phyloP scores from a whole-genome alignment of 2,797 vertebrate species.

The Eidolon dupreanum region DNA sequence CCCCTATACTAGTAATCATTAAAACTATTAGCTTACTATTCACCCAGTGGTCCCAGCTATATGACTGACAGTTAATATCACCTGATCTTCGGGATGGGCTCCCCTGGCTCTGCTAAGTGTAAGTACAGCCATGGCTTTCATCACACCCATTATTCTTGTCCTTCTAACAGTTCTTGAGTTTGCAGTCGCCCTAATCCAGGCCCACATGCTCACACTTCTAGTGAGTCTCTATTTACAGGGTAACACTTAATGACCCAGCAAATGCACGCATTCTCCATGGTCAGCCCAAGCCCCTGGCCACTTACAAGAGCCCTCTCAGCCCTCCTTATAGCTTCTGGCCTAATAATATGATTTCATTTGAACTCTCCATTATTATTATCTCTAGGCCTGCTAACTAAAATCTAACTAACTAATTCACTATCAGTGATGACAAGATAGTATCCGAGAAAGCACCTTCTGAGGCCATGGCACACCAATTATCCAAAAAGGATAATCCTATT shows the following conservation, averaged over 20 bases:
- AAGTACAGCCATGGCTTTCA: accelerated
- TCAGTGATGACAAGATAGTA: too few relatives aligned
- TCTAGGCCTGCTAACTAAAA: accelerated
- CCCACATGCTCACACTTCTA: accelerated
- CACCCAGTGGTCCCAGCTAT: accelerated
- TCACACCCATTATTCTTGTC: accelerated
- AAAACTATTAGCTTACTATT: not conserved
- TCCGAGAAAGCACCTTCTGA: too few relatives aligned
- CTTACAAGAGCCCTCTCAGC: accelerated
- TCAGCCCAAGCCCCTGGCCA: not conserved
- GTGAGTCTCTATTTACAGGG: not conserved
- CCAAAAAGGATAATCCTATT: too few relatives aligned
- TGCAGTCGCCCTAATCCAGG: accelerated
- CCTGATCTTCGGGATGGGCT: too few relatives aligned
- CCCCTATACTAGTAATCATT: accelerated
- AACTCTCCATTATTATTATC: too few relatives aligned
- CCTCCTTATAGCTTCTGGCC: accelerated
- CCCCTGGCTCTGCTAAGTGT: not conserved
- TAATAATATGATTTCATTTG: not conserved
- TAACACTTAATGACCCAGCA: slow-evolving; percentile 30
- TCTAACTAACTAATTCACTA: too few relatives aligned
- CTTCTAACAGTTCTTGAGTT: accelerated
- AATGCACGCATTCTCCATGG: not conserved
- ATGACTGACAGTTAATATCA: too few relatives aligned
- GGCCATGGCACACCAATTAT: too few relatives aligned